phyloP scores from a whole-genome alignment of 2,113 vertebrate species.

The Monopterus albus region DNA sequence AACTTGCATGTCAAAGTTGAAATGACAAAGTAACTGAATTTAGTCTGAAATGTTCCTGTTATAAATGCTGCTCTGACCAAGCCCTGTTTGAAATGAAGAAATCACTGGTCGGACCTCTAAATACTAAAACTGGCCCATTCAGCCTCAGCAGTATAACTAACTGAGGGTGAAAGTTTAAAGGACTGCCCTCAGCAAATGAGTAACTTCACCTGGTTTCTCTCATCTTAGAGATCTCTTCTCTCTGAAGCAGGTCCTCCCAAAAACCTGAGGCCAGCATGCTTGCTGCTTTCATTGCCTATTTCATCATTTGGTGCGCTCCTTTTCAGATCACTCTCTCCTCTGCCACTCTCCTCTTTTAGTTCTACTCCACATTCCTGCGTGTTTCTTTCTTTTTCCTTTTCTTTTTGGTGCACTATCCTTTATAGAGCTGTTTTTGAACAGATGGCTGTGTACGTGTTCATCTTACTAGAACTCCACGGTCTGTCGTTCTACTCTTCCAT shows the following conservation, averaged over 20 bases:
- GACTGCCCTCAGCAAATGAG: conserved; percentile 31
- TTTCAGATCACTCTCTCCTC: conserved; percentile 13
- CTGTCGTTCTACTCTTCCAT: conserved; percentile 53
- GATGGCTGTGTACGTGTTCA: conserved; percentile 14
- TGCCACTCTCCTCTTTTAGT: conserved; percentile 16
- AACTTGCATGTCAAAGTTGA: background rate
- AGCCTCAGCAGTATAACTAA: conserved; percentile 22
- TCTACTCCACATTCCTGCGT: conserved; percentile 21
- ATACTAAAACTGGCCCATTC: background rate
- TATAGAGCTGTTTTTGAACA: conserved; percentile 15
- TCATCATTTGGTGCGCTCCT: conserved; percentile 39
- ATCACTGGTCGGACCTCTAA: conserved; percentile 3
- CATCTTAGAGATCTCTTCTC: conserved; percentile 55
- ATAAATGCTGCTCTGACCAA: background rate
- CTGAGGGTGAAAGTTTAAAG: conserved; percentile 30
- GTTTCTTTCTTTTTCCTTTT: background rate
- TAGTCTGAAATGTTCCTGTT: background rate
- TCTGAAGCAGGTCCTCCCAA: conserved; percentile 34
- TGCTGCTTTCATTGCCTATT: conserved; percentile 40
- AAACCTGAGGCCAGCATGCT: conserved; percentile 31
- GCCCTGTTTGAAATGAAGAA: conserved; percentile 31
- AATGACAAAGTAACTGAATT: background rate
- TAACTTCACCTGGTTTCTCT: conserved; percentile 43
- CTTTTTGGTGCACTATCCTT: conserved; percentile 1
- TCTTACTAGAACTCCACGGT: conserved; percentile 33